A percentile compares a stretch with the other conserved stretches of the same genome.
Conservation (phyloP, 2,888 invertebrate species). For the Hesperia comma region DNA sequence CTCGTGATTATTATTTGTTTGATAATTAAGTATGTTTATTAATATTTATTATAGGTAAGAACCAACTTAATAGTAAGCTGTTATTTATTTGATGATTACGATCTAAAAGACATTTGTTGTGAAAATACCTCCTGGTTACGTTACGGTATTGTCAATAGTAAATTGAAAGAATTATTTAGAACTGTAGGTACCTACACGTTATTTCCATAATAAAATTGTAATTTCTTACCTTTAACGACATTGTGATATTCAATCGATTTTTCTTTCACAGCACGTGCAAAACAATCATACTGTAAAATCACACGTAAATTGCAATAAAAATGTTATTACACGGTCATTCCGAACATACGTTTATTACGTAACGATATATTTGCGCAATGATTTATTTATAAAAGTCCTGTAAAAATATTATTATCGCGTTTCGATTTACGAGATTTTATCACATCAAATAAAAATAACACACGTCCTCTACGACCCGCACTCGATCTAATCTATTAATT, state of each 20-base stretch:
- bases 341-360: conserved; percentile 37
- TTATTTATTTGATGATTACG: too few species aligned
- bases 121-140: not conserved
- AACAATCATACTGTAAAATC: conserved; percentile 60
- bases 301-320: conserved; percentile 49
- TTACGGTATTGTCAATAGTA: too few species aligned
- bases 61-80: too few species aligned
- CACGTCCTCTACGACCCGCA: conserved; percentile 42
- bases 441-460: conserved; percentile 18
- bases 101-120: not conserved
- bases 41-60: too few species aligned
- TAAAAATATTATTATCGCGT: conserved; percentile 39
- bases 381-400: conserved; percentile 33
- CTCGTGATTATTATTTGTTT: too few species aligned
- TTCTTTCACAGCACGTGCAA: conserved; percentile 53
- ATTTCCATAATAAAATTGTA: not conserved
- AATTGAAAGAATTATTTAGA: too few species aligned
- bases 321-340: conserved; percentile 34
- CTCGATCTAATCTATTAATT: conserved; percentile 48
- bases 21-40: too few species aligned
- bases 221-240: conserved; percentile 70
- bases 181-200: not conserved
- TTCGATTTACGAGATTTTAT: conserved; percentile 38
- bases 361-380: conserved; percentile 35
- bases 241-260: conserved; percentile 60